Evolutionary conservation across 37 sponge, comb jelly and placozoan species (phyloP).

Genomic region (Eunapius fragilis): DNA sequence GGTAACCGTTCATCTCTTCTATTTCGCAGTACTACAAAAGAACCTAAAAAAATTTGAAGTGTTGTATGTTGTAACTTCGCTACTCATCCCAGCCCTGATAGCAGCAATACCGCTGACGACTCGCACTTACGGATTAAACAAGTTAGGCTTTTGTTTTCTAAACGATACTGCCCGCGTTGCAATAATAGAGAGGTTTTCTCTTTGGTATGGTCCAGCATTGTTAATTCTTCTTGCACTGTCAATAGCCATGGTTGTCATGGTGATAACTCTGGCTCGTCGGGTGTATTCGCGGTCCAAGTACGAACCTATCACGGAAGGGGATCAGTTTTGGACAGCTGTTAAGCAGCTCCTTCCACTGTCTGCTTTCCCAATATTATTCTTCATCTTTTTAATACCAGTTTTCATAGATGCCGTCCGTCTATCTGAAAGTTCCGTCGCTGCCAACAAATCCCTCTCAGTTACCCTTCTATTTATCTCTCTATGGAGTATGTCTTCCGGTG

Average conservation of each 20-base stretch:
- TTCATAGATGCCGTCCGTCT: background rate
- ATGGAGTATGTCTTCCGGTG: background rate
- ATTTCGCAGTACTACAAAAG: background rate
- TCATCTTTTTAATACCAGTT: background rate
- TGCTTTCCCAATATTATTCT: background rate
- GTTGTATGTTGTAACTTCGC: background rate
- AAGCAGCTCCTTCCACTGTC: background rate
- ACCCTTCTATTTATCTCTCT: background rate
- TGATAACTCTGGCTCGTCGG: background rate
- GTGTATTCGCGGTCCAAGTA: background rate
- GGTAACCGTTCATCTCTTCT: background rate
- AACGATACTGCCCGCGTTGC: background rate
- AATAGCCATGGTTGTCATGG: background rate
- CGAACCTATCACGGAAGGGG: background rate
- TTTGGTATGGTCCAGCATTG: background rate
- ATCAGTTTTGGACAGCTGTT: background rate
- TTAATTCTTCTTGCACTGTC: background rate
- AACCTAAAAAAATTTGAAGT: background rate
- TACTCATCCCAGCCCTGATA: background rate
- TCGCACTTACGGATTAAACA: background rate
- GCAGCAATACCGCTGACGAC: background rate
- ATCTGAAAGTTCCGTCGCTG: background rate
- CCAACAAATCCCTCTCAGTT: background rate
- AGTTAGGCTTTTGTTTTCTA: background rate
- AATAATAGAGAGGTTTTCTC: background rate